These are phyloP conservation scores for Synodontis membranacea DNA, from an alignment of 2,113 vertebrate genomes.

Conservation along the genomic window DNA sequence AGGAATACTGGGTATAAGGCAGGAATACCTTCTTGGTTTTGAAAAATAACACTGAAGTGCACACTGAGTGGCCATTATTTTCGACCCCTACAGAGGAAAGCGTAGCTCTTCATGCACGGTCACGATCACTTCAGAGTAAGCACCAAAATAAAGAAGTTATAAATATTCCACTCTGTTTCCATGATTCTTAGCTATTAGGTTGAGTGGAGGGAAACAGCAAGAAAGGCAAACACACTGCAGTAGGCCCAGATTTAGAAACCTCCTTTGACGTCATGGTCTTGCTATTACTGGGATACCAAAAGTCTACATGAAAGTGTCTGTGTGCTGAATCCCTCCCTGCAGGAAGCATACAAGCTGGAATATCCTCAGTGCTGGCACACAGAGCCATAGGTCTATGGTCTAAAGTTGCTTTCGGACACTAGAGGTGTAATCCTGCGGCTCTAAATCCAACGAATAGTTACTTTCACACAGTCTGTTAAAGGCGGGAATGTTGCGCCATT, in stretches of 20 bases:
- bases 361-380: not conserved
- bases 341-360: not conserved
- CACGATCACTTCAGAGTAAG: not conserved
- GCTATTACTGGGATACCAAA: slow-evolving; percentile 1
- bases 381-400: not conserved
- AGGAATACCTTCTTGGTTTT: not conserved
- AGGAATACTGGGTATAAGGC: no score
- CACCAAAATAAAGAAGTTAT: not conserved
- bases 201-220: not conserved
- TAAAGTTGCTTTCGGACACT: not conserved
- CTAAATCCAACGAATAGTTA: not conserved
- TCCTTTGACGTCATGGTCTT: not conserved
- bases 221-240: slow-evolving; percentile 3
- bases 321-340: not conserved
- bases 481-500: no score
- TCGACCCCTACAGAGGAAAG: not conserved
- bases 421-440: not conserved
- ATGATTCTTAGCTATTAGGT: not conserved
- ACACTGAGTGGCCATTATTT: not conserved
- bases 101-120: not conserved
- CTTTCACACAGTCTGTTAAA: no score
- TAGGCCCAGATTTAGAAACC: slow-evolving; percentile 12
- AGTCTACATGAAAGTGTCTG: not conserved
- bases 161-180: not conserved
- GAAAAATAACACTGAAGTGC: not conserved